Evolutionary conservation across 2,797 vertebrate genomes (phyloP), one percentile per base, ranked within the genome.

Genomic region (Cottoperca gobio): DNA sequence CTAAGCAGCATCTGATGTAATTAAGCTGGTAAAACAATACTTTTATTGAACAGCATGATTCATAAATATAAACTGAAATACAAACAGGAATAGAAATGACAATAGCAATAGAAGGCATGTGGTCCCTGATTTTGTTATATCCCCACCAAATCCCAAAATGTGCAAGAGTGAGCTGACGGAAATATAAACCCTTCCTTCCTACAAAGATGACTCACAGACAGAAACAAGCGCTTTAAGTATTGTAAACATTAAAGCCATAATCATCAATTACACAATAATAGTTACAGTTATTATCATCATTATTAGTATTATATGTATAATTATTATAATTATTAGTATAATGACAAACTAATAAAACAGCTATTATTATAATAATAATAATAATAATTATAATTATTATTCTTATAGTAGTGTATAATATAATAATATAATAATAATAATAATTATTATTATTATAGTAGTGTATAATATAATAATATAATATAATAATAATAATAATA

Each of bases 151-250:
- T 31, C 24, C 42, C 26, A 14, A 46, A 61, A 46, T 7, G 0
- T n/a, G n/a, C n/a, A n/a, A n/a, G n/a, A n/a, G 2, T 62, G 14
- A 62, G 11, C 12, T 46, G 26, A 28, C n/a, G 21, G n/a, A 16
- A 62, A 2, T 62, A 33, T n/a, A 21, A 62, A 21, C 11, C 2
- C 60, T n/a, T 33, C 12, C 0, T 28, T 45, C 59, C n/a, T n/a
- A n/a, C n/a, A n/a, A n/a, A n/a, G n/a, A 33, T 62, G 43, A 62
- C 43, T 62, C 60, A 33, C 19, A 21, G n/a, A n/a, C 60, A 54
- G 52, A 33, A 33, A 54, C 23, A 26, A 24, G 2, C 21, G 23
- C 48, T 45, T 33, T 6, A 11, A 54, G 28, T 31, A 35, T 35
- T 12, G 6, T 35, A 21, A 35, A 21, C 11, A n/a, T 35, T n/a